Evolutionary conservation across 2,797 vertebrate genomes (phyloP).

Genomic region (Geotria australis): DNA sequence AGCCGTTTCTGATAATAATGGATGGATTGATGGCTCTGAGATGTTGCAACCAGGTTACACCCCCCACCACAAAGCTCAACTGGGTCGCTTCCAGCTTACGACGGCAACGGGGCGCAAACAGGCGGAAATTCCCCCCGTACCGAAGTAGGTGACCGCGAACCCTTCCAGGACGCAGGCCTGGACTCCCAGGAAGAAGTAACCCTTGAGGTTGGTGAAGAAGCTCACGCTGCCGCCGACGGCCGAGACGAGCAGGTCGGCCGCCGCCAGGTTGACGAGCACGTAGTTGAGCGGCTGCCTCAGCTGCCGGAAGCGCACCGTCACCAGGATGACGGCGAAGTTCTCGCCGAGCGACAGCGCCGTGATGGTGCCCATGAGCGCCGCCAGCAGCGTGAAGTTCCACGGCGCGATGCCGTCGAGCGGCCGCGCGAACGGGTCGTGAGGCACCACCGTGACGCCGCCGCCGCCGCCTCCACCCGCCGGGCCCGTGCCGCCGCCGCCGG

Average conservation of each 20-base stretch:
- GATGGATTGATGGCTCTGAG: no score
- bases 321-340: conserved; percentile 51
- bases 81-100: no score
- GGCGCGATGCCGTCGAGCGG: conserved; percentile 25
- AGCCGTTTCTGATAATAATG: no score
- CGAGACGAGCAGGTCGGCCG: conserved; percentile 56
- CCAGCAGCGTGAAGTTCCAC: conserved; percentile 50
- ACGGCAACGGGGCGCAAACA: no score
- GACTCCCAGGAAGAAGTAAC: conserved; percentile 47
- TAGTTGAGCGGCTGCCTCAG: conserved; percentile 52
- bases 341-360: conserved; percentile 36
- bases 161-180: conserved; percentile 58
- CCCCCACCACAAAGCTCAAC: no score
- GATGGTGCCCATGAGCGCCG: conserved; percentile 39
- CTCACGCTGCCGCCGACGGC: conserved; percentile 40
- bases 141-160: conserved; percentile 65
- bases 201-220: conserved; percentile 38
- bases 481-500: no score
- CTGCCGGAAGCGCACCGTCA: conserved; percentile 42
- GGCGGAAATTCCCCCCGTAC: conserved; percentile 36
- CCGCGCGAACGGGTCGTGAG: conserved; percentile 20
- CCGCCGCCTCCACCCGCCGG: no score
- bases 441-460: no score
- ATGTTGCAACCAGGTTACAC: no score
- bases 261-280: conserved; percentile 45